Evolutionary conservation across 2,888 invertebrate species (phyloP), one percentile per base, ranked within the genome.

Genomic region (Petrophora chlorosata): DNA sequence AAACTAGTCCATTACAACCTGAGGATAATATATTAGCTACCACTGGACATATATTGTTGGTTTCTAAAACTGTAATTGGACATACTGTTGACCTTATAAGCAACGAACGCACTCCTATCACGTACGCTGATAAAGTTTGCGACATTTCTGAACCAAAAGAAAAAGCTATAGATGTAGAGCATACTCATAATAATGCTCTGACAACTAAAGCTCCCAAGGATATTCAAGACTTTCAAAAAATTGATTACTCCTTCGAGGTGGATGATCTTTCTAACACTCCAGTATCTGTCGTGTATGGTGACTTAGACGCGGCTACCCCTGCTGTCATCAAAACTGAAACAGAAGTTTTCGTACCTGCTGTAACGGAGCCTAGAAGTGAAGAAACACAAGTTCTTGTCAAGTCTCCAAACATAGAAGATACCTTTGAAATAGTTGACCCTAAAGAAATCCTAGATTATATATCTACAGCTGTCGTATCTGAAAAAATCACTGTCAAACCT

Each of bases 231-330:
- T 33, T 33, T 42, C 36, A 59, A 39, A 60, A 73, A 35, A 61
- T 74, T 41, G 63, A 59, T 9, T 64, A 60, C 41, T 70, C 76
- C 0, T 77, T 75, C 56, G 74, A 78, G 60, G 76, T 76, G 4
- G 76, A 77, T 47, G 77, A 77, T 54, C 63, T 77, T 5, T 66
- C 65, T 51, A 74, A 78, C 34, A 72, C 73, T 8, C 78, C 78
- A 17, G 57, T 76, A 5, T 43, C 52, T 9, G 62, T 76, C 8
- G 72, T 70, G 9, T 78, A 75, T 44, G 78, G 69, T 8, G 63
- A 53, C 30, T 33, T 38, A 19, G 53, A 45, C 30, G 30, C 12
- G n/a, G 54, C 60, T 12, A 63, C 67, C 9, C 61, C 61, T 2
- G 30, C 53, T 7, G 59, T 30, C 15, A 16, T 12, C 10, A 44